These are phyloP conservation scores for Petrocephalus zakoni DNA, from an alignment of 2,113 vertebrate species.

Conservation along the genomic window DNA sequence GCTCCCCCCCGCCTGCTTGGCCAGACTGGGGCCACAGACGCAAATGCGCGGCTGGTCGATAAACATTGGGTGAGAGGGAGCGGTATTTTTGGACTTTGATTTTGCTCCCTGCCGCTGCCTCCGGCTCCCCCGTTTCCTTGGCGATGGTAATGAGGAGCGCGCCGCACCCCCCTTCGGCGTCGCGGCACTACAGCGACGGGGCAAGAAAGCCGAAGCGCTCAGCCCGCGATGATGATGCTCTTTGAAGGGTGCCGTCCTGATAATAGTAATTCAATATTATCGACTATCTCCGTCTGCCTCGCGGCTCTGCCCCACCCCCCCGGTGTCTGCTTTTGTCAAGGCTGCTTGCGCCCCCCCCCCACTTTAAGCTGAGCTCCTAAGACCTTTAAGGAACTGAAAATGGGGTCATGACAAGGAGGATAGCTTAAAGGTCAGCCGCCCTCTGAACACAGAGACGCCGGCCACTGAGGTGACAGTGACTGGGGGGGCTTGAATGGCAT, in stretches of 20 bases:
- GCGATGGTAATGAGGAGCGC: background rate
- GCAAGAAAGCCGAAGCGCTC: background rate
- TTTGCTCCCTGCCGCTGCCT: background rate
- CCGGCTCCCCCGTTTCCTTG: background rate
- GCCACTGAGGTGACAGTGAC: background rate
- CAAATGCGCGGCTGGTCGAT: background rate
- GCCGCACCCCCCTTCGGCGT: too few relatives aligned
- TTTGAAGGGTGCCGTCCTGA: slow-evolving; percentile 1
- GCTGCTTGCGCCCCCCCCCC: background rate
- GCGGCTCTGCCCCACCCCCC: background rate
- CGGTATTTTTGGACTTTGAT: slow-evolving; percentile 13
- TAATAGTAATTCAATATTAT: background rate
- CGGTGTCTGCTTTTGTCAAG: background rate
- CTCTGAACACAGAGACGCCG: background rate
- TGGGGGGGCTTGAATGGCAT: background rate
- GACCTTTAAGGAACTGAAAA: background rate
- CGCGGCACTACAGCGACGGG: background rate
- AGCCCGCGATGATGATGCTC: background rate
- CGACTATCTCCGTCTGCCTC: background rate
- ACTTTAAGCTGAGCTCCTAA: background rate
- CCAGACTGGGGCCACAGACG: background rate
- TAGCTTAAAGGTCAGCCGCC: background rate
- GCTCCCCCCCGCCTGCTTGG: background rate
- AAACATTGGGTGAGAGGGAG: background rate
- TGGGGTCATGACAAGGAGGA: background rate